phyloP scores from a whole-genome alignment of 2,113 vertebrate species.

The Daboia siamensis region DNA sequence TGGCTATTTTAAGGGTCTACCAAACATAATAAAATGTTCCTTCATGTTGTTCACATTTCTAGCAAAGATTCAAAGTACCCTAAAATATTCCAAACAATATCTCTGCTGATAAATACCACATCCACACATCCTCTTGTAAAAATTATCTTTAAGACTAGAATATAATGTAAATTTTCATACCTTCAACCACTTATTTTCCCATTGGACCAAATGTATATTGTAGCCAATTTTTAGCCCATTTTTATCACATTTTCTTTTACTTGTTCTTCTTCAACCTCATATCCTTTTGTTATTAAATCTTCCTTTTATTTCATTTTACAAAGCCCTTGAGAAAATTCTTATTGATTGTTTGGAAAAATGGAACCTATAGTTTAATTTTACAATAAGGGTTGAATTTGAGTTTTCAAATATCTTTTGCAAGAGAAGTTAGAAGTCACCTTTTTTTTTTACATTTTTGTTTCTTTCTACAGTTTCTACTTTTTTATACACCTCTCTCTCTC shows the following conservation, averaged over 20 bases:
- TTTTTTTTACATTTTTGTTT: neutral
- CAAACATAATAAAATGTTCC: neutral
- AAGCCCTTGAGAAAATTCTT: neutral
- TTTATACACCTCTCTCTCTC: neutral
- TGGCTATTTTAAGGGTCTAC: neutral
- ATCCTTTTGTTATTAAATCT: neutral
- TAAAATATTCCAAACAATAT: neutral
- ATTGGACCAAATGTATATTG: neutral
- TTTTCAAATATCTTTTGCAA: neutral
- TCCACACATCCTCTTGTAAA: neutral
- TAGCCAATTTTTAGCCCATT: neutral
- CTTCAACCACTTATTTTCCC: neutral
- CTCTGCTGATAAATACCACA: neutral
- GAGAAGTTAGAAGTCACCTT: neutral
- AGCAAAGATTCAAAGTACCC: neutral
- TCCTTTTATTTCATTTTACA: neutral
- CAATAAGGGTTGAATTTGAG: neutral
- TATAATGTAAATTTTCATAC: neutral
- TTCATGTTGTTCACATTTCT: neutral
- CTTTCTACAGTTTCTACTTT: neutral
- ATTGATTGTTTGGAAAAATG: neutral
- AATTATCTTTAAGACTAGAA: neutral
- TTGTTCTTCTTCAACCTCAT: neutral
- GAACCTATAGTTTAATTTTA: neutral
- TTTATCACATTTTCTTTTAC: neutral